A percentile compares a stretch with the other conserved stretches of the same genome.
Conservation (phyloP, 2,113 vertebrate species). For the Psettodes erumei region DNA sequence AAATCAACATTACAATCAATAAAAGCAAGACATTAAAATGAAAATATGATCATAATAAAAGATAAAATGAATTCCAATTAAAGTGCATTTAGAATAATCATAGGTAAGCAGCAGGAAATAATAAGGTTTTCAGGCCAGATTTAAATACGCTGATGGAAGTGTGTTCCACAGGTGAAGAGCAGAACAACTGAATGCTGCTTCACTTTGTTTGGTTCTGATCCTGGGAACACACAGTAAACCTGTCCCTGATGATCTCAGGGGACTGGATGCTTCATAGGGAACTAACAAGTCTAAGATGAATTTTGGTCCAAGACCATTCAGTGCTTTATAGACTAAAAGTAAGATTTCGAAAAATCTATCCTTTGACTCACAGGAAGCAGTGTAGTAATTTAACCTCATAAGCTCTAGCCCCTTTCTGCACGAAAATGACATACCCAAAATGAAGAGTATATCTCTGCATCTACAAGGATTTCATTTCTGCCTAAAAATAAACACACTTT, state of each 20-base stretch:
- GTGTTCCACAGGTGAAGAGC: not conserved
- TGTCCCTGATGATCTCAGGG: not conserved
- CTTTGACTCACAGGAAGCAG: conserved; percentile 1
- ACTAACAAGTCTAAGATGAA: not conserved
- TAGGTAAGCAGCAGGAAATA: not conserved
- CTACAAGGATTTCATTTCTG: too few relatives aligned
- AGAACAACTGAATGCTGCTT: not conserved
- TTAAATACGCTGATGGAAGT: not conserved
- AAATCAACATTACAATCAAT: too few relatives aligned
- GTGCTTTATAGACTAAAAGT: not conserved
- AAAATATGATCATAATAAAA: too few relatives aligned
- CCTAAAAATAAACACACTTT: too few relatives aligned
- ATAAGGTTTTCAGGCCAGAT: not conserved
- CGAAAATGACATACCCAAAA: too few relatives aligned
- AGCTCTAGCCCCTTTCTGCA: too few relatives aligned
- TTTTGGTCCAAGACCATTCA: not conserved
- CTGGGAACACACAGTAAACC: not conserved
- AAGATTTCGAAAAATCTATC: not conserved
- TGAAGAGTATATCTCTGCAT: too few relatives aligned
- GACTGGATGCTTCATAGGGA: not conserved
- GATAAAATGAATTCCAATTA: too few relatives aligned
- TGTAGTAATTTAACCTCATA: conserved; percentile 5
- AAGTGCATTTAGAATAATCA: too few relatives aligned
- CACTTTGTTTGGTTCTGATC: not conserved
- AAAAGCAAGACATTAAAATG: too few relatives aligned